phyloP scores from a whole-genome alignment of 2,797 vertebrate genomes.

The Vultur gryphus region DNA sequence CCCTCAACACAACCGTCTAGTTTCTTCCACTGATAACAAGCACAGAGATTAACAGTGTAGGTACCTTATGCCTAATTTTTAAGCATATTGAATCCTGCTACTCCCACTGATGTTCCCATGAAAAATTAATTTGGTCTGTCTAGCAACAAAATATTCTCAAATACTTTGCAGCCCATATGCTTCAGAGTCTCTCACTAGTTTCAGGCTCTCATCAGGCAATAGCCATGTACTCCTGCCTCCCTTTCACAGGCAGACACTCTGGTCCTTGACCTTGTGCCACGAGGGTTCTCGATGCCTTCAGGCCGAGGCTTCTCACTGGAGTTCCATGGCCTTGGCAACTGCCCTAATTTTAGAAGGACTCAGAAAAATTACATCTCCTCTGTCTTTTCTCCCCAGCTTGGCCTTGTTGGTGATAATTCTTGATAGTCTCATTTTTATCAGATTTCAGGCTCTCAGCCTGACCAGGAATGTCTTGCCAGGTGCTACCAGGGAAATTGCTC shows the following conservation, averaged over 20 bases:
- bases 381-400: not conserved
- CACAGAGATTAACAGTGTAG: rapidly evolving
- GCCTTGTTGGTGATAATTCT: not conserved
- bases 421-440: rapidly evolving
- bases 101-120: not conserved
- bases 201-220: not conserved
- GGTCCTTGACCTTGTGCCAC: rapidly evolving
- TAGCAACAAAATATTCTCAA: not conserved
- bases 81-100: not conserved
- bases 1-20: rapidly evolving
- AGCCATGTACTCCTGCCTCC: not conserved
- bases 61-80: not conserved
- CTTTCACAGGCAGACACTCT: not conserved
- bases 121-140: not conserved
- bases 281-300: rapidly evolving
- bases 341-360: rapidly evolving
- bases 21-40: not conserved
- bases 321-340: not conserved
- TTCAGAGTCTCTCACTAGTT: not conserved
- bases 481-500: not conserved
- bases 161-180: not conserved
- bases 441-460: not conserved
- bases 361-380: not conserved
- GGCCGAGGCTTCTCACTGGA: not conserved
- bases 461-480: not conserved